These are phyloP conservation scores for Ceratosolen solmsi DNA, from an alignment of 1,140 invertebrate species.

Conservation along the genomic window DNA sequence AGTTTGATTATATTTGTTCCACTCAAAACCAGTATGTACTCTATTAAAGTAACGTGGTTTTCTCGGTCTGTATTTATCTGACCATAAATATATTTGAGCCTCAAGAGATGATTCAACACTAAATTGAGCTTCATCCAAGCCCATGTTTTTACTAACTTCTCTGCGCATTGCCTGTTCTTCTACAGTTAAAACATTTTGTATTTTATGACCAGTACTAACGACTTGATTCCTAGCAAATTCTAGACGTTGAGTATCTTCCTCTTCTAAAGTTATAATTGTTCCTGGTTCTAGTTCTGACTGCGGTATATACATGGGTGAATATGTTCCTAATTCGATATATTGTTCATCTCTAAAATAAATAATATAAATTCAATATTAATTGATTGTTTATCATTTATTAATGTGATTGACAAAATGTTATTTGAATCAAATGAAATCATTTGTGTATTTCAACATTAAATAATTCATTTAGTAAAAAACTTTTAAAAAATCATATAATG, in stretches of 20 bases:
- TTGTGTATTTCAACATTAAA: too few relatives aligned
- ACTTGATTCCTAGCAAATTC: slow-evolving; percentile 82
- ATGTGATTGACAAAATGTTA: too few relatives aligned
- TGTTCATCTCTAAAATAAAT: slow-evolving; percentile 45
- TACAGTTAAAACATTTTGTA: slow-evolving; percentile 74
- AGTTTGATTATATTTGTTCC: slow-evolving; percentile 99
- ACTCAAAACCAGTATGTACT: slow-evolving; percentile 97
- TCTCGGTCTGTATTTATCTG: slow-evolving; percentile 96
- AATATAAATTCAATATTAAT: too few relatives aligned
- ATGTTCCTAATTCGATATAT: slow-evolving; percentile 81
- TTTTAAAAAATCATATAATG: too few relatives aligned
- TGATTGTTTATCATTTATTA: too few relatives aligned
- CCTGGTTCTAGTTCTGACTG: slow-evolving; percentile 85
- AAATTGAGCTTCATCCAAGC: slow-evolving; percentile 91
- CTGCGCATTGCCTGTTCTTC: slow-evolving; percentile 79
- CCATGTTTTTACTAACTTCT: slow-evolving; percentile 92
- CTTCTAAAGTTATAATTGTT: slow-evolving; percentile 84
- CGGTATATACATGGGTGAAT: slow-evolving; percentile 86
- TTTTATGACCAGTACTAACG: slow-evolving; percentile 74
- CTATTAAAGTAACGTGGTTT: slow-evolving; percentile 99
- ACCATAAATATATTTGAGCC: slow-evolving; percentile 94
- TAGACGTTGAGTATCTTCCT: slow-evolving; percentile 85
- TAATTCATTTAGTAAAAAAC: background rate
- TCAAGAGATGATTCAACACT: slow-evolving; percentile 91
- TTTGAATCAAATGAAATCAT: slow-evolving; percentile 20